These are phyloP conservation scores for Amphiprion ocellaris DNA, from an alignment of 2,113 vertebrate species.

Conservation along the genomic window DNA sequence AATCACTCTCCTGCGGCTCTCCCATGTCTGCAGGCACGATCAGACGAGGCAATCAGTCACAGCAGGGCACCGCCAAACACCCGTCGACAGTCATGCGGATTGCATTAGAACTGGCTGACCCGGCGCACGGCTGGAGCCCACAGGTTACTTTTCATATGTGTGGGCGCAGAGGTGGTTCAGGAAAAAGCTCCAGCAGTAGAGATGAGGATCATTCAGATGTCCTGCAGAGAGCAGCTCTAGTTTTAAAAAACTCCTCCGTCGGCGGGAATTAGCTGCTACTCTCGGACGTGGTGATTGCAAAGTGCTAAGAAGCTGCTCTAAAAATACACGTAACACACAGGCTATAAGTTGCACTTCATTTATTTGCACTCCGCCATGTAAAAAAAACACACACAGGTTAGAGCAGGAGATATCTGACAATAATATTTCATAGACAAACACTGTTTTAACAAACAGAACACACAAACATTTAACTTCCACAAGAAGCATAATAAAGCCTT, in stretches of 20 bases:
- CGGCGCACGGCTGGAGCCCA: constrained; percentile 41
- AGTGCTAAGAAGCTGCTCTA: not conserved
- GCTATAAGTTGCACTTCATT: constrained; percentile 65
- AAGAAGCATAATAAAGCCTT: constrained; percentile 71
- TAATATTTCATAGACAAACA: constrained; percentile 40
- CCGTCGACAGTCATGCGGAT: constrained; percentile 58
- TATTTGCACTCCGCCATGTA: constrained; percentile 68
- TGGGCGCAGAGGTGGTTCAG: constrained; percentile 35
- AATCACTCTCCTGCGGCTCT: constrained; percentile 15
- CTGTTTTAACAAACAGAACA: constrained; percentile 78
- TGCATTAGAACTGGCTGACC: constrained; percentile 57
- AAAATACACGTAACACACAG: constrained; percentile 51
- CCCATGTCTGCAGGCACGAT: constrained; percentile 11
- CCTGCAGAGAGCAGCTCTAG: constrained; percentile 24
- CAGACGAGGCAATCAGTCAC: constrained; percentile 57
- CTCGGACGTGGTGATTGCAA: not conserved
- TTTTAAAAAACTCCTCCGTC: constrained; percentile 22
- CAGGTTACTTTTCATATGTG: constrained; percentile 67
- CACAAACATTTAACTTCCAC: constrained; percentile 68
- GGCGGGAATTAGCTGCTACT: not conserved
- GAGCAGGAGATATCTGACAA: constrained; percentile 17
- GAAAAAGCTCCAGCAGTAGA: constrained; percentile 54
- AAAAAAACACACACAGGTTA: constrained; percentile 52
- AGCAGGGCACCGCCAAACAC: constrained; percentile 38
- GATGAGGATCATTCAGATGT: constrained; percentile 27